A percentile compares a stretch with the other conserved stretches of the same genome.
Conservation (phyloP, 92 coral and sea anemone species). For the Montipora capitata region DNA sequence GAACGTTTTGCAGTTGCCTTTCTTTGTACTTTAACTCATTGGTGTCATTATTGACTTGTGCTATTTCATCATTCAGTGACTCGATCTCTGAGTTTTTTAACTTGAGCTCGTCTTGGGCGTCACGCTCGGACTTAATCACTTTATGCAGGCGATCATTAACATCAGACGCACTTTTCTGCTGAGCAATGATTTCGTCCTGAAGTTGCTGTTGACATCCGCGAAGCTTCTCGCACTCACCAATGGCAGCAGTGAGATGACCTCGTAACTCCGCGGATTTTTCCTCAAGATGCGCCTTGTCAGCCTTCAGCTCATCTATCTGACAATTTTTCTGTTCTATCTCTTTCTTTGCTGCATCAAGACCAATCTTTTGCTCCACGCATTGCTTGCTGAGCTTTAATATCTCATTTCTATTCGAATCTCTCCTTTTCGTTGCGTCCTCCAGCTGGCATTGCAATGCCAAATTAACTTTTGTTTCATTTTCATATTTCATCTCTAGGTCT, state of each 20-base stretch:
- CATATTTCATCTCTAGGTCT: conserved; percentile 91
- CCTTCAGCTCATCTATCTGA: conserved; percentile 77
- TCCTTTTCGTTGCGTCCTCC: conserved; percentile 81
- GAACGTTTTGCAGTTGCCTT: conserved; percentile 72
- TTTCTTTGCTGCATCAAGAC: conserved; percentile 76
- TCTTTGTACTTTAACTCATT: conserved; percentile 68
- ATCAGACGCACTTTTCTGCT: conserved; percentile 75
- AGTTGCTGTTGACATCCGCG: conserved; percentile 86
- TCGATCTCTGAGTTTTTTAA: conserved; percentile 65
- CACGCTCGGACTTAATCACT: conserved; percentile 69
- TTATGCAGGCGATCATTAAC: conserved; percentile 83
- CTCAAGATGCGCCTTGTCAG: conserved; percentile 84
- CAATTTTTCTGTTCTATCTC: conserved; percentile 83
- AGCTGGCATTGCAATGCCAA: conserved; percentile 85
- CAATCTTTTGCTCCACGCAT: conserved; percentile 85
- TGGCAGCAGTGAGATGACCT: conserved; percentile 71
- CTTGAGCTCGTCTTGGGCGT: conserved; percentile 79
- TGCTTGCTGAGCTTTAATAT: conserved; percentile 91
- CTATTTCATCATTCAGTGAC: conserved; percentile 75
- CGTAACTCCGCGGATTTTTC: conserved; percentile 82
- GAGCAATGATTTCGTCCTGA: conserved; percentile 87
- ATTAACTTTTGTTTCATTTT: conserved; percentile 89
- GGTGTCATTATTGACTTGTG: conserved; percentile 63
- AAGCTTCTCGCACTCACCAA: conserved; percentile 88
- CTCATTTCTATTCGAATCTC: conserved; percentile 82